Conservation (phyloP, 2,797 vertebrate genomes). For the Pangasius sanitwongsei region DNA sequence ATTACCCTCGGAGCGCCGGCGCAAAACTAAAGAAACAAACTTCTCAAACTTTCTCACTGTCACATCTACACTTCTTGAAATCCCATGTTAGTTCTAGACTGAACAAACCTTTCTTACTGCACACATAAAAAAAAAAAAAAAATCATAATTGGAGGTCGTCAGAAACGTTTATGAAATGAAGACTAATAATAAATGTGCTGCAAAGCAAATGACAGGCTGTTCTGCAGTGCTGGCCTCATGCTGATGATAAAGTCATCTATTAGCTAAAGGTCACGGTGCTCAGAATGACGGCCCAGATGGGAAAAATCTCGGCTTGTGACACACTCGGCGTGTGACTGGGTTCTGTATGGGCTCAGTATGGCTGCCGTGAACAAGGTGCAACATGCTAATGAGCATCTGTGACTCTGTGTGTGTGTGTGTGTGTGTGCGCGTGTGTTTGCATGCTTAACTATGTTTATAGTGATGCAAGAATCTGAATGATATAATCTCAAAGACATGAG, state of each 20-base stretch:
- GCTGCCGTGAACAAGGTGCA: background rate
- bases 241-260: slow-evolving; percentile 40
- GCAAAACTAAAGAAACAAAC: background rate
- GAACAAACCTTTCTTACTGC: background rate
- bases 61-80: background rate
- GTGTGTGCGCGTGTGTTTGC: background rate
- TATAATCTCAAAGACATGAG: background rate
- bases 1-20: background rate
- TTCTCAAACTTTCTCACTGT: background rate
- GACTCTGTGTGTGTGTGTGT: background rate
- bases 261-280: slow-evolving; percentile 47
- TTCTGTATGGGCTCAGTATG: background rate
- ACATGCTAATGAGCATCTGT: slow-evolving; percentile 20
- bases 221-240: background rate
- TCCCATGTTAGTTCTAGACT: background rate
- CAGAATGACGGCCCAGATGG: slow-evolving; percentile 35
- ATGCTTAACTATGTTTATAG: background rate
- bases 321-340: background rate
- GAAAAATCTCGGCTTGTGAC: slow-evolving; percentile 20
- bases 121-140: background rate
- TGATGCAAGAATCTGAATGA: background rate
- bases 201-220: slow-evolving; percentile 27
- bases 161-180: slow-evolving; percentile 19
- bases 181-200: slow-evolving; percentile 34
- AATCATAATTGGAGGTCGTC: background rate